Base-by-base conservation (phyloP, 2,888 invertebrate genomes). In the Mechanitis messenoides region DNA sequence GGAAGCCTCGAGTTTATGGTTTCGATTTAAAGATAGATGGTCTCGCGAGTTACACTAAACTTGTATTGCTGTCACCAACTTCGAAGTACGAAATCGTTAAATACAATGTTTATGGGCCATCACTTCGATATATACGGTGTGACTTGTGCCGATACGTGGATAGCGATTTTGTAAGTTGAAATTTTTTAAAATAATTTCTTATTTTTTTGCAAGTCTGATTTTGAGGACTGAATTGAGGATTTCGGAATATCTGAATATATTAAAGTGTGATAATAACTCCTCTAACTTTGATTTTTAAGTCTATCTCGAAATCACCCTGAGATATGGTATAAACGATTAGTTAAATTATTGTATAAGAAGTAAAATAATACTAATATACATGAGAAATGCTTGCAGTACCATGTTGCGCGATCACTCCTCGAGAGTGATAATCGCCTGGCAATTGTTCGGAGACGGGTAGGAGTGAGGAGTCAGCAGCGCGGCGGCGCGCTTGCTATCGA, bases 401-500 rank as follows among this genome's bases (percentile, higher is more conserved):
- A 42, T 38, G 62, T 55, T 38, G 54, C 53, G 62, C 53, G 59
- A 31, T 59, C 59, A 62, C 47, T 56, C 56, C 50, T 59, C 59
- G 60, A 47, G 47, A 53, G 60, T 63, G 63, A 60, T 63, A 55
- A 63, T 63, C 63, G 60, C 60, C 12, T 55, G 56, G 59, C 62
- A 54, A 54, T 60, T 50, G 55, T 57, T 45, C 55, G 57, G 60
- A 45, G 59, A 59, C 59, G 58, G 50, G 50, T 31, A 31, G 53
- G 58, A 45, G 42, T 42, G 9, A 35, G 35, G 35, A 35, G 33
- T 46, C 53, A 62, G 63, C 76, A 80, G 77, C 71, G 74, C 72
- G 74, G 77, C 77, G 80, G 78, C 81, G 84, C 85, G 85, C 78
- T 76, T 79, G 81, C 81, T 86, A 89, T 87, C 80, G 88, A 89